Evolutionary conservation across 2,888 invertebrate species (phyloP), one percentile per base, ranked within the genome.

Genomic region (Steinernema hermaphroditum): DNA sequence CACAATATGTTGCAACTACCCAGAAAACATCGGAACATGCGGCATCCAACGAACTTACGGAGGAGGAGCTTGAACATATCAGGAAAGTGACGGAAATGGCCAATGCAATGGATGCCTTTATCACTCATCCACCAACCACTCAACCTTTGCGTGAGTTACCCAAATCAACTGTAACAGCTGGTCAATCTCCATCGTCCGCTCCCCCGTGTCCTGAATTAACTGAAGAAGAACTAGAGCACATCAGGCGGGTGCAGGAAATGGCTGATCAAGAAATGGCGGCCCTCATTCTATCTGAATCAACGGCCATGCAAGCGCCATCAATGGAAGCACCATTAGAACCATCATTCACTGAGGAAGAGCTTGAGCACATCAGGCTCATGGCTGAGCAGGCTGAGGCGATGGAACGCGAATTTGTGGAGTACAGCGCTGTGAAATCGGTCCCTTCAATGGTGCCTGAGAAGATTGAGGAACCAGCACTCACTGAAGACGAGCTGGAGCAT

Each of bases 401-500:
- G 69, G 62, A 62, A 32, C 29, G 27, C 1, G 62, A 62, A 27
- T 62, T 62, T 32, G 32, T 12, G 37, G 37, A 37, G 12, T 37
- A 37, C 37, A 37, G 6, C 12, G 4, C 37, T 4, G 37, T 8
- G 37, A 37, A 8, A 37, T 16, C 27, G 32, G 57, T 12, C 24
- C 24, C 6, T n/a, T 29, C 24, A 16, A 24, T 2, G 16, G 57
- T 24, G 19, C 16, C n/a, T 2, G 27, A n/a, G 24, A 68, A 49
- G 37, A 74, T 74, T 19, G 73, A 72, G 44, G 37, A 68, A 44
- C 73, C 75, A 14, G 75, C 77, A n/a, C 70, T 81, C 29, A 82
- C 82, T 0, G 75, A 72, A 54, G 83, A 80, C 68, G 84, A 82
- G 74, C 62, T 83, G 12, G 80, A 77, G 34, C 84, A 85, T 57